A percentile compares a stretch with the other conserved stretches of the same genome.
Evolutionary conservation across 1,140 invertebrate species (phyloP).

Genomic region (Drosophila ironensis): DNA sequence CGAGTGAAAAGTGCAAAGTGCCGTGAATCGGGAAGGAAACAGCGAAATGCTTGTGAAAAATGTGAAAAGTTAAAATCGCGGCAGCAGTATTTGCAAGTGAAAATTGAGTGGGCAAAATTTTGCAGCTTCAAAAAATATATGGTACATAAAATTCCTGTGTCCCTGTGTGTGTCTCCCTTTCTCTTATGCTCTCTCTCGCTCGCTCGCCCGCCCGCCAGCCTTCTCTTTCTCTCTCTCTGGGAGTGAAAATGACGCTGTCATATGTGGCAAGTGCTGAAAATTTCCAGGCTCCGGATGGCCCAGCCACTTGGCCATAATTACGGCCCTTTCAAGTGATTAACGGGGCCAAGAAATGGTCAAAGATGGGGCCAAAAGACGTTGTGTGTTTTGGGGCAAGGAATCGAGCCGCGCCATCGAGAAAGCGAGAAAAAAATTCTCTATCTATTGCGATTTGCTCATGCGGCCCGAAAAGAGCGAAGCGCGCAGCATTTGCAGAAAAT

Average conservation of each 20-base stretch:
- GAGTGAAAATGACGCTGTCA: slow-evolving; percentile 74
- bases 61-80: slow-evolving; percentile 18
- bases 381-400: slow-evolving; percentile 57
- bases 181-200: slow-evolving; percentile 13
- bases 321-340: slow-evolving; percentile 27
- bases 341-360: slow-evolving; percentile 35
- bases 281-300: slow-evolving; percentile 36
- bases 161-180: slow-evolving; percentile 9
- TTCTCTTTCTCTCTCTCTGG: too few species aligned
- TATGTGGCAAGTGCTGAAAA: slow-evolving; percentile 70
- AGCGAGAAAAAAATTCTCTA: slow-evolving; percentile 80
- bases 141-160: slow-evolving; percentile 69
- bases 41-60: slow-evolving; percentile 15
- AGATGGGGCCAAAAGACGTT: slow-evolving; percentile 47
- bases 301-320: slow-evolving; percentile 18
- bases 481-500: slow-evolving; percentile 38
- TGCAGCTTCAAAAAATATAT: slow-evolving; percentile 71
- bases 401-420: slow-evolving; percentile 51
- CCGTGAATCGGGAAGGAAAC: background rate
- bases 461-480: slow-evolving; percentile 74
- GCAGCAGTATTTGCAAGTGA: slow-evolving; percentile 16
- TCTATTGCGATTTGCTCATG: slow-evolving; percentile 81
- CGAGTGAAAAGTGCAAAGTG: background rate
- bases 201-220: background rate
- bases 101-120: slow-evolving; percentile 54